Percentiles rank a stretch among this genome's conserved stretches.
phyloP scores from a whole-genome alignment of 2,797 vertebrate species.

The Botia almorhae region DNA sequence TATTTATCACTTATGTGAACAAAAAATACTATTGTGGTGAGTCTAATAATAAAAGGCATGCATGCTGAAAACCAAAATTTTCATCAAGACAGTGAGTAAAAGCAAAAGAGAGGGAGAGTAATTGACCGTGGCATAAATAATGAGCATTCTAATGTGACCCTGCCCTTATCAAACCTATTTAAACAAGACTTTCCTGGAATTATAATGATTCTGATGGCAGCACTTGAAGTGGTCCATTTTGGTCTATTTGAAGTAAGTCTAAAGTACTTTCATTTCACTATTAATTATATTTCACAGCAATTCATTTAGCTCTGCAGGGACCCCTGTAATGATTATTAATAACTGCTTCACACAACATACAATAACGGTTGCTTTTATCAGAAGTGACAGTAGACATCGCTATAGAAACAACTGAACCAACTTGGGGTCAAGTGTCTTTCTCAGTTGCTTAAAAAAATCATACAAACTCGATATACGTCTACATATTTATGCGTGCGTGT shows the following conservation, averaged over 20 bases:
- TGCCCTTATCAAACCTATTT: constrained; percentile 1
- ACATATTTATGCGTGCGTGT: too few species aligned
- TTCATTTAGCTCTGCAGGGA: background rate
- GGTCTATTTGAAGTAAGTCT: background rate
- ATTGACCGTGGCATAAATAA: background rate
- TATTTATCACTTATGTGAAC: too few species aligned
- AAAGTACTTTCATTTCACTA: constrained; percentile 14
- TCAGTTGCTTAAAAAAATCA: background rate
- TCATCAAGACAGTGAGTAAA: background rate
- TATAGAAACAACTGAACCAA: background rate
- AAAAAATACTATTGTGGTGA: background rate
- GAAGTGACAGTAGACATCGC: background rate
- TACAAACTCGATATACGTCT: too few species aligned
- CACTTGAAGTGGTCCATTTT: background rate
- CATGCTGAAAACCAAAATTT: background rate
- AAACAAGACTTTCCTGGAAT: background rate
- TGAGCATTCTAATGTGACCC: constrained; percentile 14
- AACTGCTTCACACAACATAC: background rate
- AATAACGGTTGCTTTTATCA: background rate
- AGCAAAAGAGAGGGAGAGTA: background rate
- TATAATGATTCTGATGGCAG: background rate
- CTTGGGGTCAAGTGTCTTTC: background rate
- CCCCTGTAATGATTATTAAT: background rate
- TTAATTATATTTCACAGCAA: constrained; percentile 10
- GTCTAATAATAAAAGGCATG: background rate